Base-by-base conservation (phyloP, 2,113 vertebrate species). In the Pangasianodon hypophthalmus region DNA sequence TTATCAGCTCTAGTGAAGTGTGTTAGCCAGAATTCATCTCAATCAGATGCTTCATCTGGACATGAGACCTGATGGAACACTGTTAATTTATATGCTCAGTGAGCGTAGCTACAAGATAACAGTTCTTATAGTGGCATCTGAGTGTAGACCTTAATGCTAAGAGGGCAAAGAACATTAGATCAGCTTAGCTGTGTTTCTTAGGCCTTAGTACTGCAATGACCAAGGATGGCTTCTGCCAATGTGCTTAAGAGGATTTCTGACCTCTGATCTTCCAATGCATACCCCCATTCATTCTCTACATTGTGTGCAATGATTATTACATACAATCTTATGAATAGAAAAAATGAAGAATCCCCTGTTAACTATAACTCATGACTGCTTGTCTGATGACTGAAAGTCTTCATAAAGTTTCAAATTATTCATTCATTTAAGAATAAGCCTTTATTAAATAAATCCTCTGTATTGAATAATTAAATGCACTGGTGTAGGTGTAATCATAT, bases 181-280 rank as follows among this genome's bases (percentile, higher is more conserved):
- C 48, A 48, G 89, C 86, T 92, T 91, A 91, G 79, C 32, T 16
- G 83, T 64, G 85, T 80, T 69, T 89, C 91, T 83, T 64, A 56
- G 21, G 37, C 73, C 88, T 88, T 46, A 83, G 82, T 56, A 62
- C 86, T 82, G 82, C 52, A 77, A 44, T 37, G 80, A 13, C 64
- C 73, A 50, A 29, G 54, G 54, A 83, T n/a, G 71, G 58, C 86
- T 50, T 64, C 80, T 75, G 19, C 24, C 80, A 88, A 14, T 32
- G 77, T 79, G 77, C 62, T 37, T 89, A 91, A 90, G 92, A 91
- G 82, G 92, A 92, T 92, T 92, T 52, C 58, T 90, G 81, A 29
- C 81, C 75, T n/a, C 50, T 91, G 88, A 88, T 90, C 88, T 56
- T 87, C 46, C 29, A 24, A 75, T 32, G 46, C 54, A 13, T n/a